Percentiles rank a stretch among this genome's conserved stretches.
Evolutionary conservation across 2,113 vertebrate genomes (phyloP).

Genomic region (Philantomba maxwellii): DNA sequence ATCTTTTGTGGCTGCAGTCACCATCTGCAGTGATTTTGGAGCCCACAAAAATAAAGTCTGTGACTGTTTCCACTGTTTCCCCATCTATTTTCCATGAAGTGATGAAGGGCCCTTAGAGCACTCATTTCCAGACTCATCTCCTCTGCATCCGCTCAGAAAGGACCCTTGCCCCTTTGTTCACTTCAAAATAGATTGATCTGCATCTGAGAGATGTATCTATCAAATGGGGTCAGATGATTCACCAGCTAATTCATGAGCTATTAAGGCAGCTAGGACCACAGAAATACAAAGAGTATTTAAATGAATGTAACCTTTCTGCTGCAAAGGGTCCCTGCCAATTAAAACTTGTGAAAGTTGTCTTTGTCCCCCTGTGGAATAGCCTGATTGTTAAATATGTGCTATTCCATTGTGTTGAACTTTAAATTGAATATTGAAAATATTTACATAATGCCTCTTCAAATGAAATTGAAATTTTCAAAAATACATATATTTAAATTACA

Average conservation of each 20-base stretch:
- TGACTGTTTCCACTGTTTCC: background rate
- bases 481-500: constrained; percentile 45
- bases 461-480: constrained; percentile 45
- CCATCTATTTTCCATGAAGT: background rate
- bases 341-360: constrained; percentile 58
- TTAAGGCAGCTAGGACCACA: background rate
- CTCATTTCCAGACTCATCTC: constrained; percentile 11
- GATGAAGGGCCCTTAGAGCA: background rate
- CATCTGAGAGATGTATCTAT: constrained; percentile 7
- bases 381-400: constrained; percentile 8
- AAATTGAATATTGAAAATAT: constrained; percentile 59
- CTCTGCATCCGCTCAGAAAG: background rate
- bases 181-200: constrained; percentile 44
- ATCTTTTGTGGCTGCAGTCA: background rate
- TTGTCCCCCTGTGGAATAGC: constrained; percentile 31
- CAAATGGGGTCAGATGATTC: constrained; percentile 25
- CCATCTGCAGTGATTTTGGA: background rate
- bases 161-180: constrained; percentile 55
- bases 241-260: background rate
- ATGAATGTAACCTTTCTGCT: constrained; percentile 46
- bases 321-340: constrained; percentile 47
- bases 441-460: constrained; percentile 48
- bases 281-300: constrained; percentile 42
- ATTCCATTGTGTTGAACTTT: constrained; percentile 36
- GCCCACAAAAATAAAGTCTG: background rate